Evolutionary conservation across 2,888 invertebrate species (phyloP).

Genomic region (Agonopterix heracliana): DNA sequence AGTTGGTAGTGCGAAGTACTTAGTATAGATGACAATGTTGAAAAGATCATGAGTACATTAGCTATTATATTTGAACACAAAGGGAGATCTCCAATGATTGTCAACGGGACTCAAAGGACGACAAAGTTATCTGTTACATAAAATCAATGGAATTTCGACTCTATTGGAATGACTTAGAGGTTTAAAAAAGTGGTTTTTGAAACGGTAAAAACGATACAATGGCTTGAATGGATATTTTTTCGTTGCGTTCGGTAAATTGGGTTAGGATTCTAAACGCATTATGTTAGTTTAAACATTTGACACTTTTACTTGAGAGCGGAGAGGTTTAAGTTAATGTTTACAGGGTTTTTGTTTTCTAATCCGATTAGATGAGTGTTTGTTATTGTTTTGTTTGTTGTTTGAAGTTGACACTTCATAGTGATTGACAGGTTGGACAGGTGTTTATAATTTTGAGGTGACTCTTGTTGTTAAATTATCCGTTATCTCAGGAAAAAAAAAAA

Average conservation of each 20-base stretch:
- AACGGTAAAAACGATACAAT: conserved; percentile 18
- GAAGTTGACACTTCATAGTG: conserved; percentile 16
- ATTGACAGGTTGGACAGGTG: conserved; percentile 19
- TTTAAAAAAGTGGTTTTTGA: not conserved
- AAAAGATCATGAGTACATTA: conserved; percentile 72
- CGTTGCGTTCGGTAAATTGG: conserved; percentile 55
- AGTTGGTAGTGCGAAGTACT: conserved; percentile 11
- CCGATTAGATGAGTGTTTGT: conserved; percentile 47
- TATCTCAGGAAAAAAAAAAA: too few species aligned
- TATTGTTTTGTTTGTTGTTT: conserved; percentile 39
- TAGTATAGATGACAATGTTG: conserved; percentile 62
- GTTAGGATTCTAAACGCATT: conserved; percentile 54
- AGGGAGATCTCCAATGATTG: conserved; percentile 45
- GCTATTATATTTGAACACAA: conserved; percentile 58
- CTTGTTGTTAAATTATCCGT: not conserved
- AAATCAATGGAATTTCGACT: conserved; percentile 6
- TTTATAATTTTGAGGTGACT: conserved; percentile 3
- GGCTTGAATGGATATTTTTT: conserved; percentile 23
- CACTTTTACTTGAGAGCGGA: conserved; percentile 33
- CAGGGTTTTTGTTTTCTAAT: conserved; percentile 46
- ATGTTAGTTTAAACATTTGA: conserved; percentile 41
- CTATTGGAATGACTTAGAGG: conserved; percentile 16
- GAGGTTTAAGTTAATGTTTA: conserved; percentile 40
- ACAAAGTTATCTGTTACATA: conserved; percentile 6
- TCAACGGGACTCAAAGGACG: conserved; percentile 45